These are phyloP conservation scores for Hecatera dysodea DNA, from an alignment of 2,888 invertebrate genomes.

Conservation along the genomic window DNA sequence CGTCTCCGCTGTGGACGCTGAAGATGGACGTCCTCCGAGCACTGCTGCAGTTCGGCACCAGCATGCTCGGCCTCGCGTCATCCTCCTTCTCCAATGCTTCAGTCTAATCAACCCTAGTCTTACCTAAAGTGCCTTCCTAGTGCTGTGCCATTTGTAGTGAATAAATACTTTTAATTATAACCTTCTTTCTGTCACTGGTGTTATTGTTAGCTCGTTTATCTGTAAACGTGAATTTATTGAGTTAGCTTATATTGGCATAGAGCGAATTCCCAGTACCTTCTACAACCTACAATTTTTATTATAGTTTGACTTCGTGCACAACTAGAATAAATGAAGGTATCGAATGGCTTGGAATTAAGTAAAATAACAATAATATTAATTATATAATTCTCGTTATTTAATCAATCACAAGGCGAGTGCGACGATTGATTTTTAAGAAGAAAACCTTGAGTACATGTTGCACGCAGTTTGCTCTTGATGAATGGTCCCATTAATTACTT, in stretches of 20 bases:
- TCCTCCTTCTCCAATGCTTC: constrained; percentile 70
- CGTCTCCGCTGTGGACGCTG: constrained; percentile 79
- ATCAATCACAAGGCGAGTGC: too few relatives aligned
- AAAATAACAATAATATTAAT: background rate
- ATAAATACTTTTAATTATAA: constrained; percentile 55
- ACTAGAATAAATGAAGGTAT: background rate
- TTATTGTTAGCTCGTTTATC: constrained; percentile 81
- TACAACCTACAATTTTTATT: background rate
- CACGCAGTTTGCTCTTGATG: too few relatives aligned
- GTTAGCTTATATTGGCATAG: background rate
- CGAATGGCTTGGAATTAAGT: too few relatives aligned
- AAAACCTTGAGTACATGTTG: too few relatives aligned
- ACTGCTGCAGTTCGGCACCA: constrained; percentile 80
- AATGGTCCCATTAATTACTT: too few relatives aligned
- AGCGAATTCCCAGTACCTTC: background rate
- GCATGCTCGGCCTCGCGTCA: constrained; percentile 80
- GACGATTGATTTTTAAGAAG: too few relatives aligned
- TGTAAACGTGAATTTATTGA: constrained; percentile 68
- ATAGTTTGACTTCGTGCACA: background rate
- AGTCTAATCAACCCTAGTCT: constrained; percentile 17
- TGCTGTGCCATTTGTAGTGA: constrained; percentile 63
- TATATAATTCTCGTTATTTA: too few relatives aligned
- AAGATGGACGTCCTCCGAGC: constrained; percentile 84
- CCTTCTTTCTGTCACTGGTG: constrained; percentile 76
- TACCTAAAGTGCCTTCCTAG: constrained; percentile 40